Evolutionary conservation across 2,113 vertebrate species (phyloP).

Genomic region (Percopsis transmontana): DNA sequence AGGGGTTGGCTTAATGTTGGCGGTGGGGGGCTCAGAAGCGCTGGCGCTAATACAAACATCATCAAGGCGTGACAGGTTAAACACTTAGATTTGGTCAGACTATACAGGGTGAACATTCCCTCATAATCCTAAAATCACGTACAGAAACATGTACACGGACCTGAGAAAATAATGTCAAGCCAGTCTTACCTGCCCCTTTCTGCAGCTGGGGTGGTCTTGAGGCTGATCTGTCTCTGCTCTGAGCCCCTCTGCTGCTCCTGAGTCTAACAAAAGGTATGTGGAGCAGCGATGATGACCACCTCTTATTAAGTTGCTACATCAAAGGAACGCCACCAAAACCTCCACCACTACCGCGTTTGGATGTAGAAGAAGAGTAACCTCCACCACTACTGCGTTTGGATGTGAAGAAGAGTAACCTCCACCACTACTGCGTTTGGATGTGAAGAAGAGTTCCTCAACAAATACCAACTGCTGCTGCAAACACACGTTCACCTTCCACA

Average conservation of each 20-base stretch:
- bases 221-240: slow-evolving; percentile 86
- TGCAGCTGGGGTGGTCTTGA: slow-evolving; percentile 89
- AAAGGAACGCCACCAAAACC: too few species aligned
- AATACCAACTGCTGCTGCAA: too few species aligned
- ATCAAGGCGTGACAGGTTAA: neutral
- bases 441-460: too few species aligned
- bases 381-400: too few species aligned
- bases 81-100: neutral
- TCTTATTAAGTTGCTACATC: too few species aligned
- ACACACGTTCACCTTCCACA: too few species aligned
- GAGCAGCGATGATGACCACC: neutral
- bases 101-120: neutral
- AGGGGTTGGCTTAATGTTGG: slow-evolving; percentile 98
- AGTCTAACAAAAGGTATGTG: slow-evolving; percentile 71
- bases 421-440: too few species aligned
- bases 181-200: slow-evolving; percentile 91
- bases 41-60: slow-evolving; percentile 79
- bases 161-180: neutral
- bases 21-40: slow-evolving; percentile 93
- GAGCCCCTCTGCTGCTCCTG: slow-evolving; percentile 89
- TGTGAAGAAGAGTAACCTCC: too few species aligned
- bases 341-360: too few species aligned
- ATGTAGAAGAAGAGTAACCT: too few species aligned
- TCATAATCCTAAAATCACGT: neutral
- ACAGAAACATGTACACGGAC: neutral